A percentile compares a stretch with the other conserved stretches of the same genome.
Conservation (phyloP, 1,140 invertebrate genomes). For the Pseudobourletiella spinata region DNA sequence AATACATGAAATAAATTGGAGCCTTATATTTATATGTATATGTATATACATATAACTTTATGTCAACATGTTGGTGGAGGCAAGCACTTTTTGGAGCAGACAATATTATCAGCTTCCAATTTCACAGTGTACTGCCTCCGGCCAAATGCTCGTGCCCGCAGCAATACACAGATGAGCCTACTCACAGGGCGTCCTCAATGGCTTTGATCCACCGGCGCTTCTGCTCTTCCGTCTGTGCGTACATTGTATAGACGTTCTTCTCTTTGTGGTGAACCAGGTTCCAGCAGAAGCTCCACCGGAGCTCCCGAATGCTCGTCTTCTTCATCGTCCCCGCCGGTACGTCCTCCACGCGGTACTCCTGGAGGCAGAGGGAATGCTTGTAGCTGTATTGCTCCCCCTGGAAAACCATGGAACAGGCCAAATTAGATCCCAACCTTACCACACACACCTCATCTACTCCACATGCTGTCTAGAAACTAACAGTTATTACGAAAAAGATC, state of each 20-base stretch:
- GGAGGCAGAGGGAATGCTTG: slow-evolving; percentile 71
- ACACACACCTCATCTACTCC: neutral
- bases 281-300: slow-evolving; percentile 71
- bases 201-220: slow-evolving; percentile 87
- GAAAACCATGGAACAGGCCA: too few species aligned
- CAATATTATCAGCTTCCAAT: too few species aligned
- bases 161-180: slow-evolving; percentile 16
- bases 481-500: too few species aligned
- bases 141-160: neutral
- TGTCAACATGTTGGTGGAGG: too few species aligned
- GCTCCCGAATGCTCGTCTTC: slow-evolving; percentile 54
- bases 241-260: slow-evolving; percentile 77
- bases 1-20: neutral
- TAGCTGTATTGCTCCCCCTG: slow-evolving; percentile 87
- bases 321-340: slow-evolving; percentile 45
- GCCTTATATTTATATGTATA: too few species aligned
- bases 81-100: too few species aligned
- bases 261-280: slow-evolving; percentile 71
- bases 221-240: slow-evolving; percentile 76
- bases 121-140: too few species aligned
- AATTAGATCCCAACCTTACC: neutral
- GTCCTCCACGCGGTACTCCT: slow-evolving; percentile 81
- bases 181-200: slow-evolving; percentile 81
- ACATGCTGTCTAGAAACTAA: too few species aligned
- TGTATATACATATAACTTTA: too few species aligned